A percentile compares a stretch with the other conserved stretches of the same genome.
Evolutionary conservation across 2,113 vertebrate genomes (phyloP).

Genomic region (Thamnaconus septentrionalis): DNA sequence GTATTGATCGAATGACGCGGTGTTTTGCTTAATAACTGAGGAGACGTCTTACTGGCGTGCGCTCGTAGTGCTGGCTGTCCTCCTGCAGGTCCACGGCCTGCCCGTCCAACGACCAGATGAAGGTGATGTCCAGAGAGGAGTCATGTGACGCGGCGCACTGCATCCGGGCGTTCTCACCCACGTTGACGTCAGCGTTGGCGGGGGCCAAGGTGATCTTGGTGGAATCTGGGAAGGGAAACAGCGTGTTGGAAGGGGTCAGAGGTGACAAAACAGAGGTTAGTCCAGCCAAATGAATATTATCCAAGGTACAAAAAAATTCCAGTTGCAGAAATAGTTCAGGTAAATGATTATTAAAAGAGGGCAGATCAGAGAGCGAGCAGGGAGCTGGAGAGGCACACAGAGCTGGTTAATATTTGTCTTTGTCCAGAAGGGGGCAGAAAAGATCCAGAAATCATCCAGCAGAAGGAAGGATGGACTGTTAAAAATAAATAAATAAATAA

Average conservation of each 20-base stretch:
- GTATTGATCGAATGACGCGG: too few relatives aligned
- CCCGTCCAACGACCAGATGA: slow-evolving; percentile 92
- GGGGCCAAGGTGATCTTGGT: slow-evolving; percentile 94
- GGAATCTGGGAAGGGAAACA: slow-evolving; percentile 78
- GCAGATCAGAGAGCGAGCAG: too few relatives aligned
- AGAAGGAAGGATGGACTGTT: not conserved
- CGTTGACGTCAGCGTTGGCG: slow-evolving; percentile 85
- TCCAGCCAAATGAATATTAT: not conserved
- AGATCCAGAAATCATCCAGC: slow-evolving; percentile 33
- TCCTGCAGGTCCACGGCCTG: slow-evolving; percentile 87
- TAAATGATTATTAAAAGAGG: not conserved
- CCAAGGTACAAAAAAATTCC: not conserved
- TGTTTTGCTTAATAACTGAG: not conserved
- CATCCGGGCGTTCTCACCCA: slow-evolving; percentile 87
- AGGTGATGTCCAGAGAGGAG: slow-evolving; percentile 86
- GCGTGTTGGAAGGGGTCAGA: not conserved
- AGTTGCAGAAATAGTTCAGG: not conserved
- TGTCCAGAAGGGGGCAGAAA: slow-evolving; percentile 68
- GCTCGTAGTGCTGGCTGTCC: slow-evolving; percentile 84
- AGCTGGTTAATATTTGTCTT: slow-evolving; percentile 20
- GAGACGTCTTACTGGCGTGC: slow-evolving; percentile 80
- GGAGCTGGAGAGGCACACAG: not conserved
- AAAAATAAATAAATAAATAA: not conserved
- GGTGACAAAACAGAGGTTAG: not conserved
- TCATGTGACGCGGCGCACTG: slow-evolving; percentile 91